Evolutionary conservation across 2,797 vertebrate species (phyloP), one percentile per base, ranked within the genome.

Genomic region (Otolemur crassicaudatus): DNA sequence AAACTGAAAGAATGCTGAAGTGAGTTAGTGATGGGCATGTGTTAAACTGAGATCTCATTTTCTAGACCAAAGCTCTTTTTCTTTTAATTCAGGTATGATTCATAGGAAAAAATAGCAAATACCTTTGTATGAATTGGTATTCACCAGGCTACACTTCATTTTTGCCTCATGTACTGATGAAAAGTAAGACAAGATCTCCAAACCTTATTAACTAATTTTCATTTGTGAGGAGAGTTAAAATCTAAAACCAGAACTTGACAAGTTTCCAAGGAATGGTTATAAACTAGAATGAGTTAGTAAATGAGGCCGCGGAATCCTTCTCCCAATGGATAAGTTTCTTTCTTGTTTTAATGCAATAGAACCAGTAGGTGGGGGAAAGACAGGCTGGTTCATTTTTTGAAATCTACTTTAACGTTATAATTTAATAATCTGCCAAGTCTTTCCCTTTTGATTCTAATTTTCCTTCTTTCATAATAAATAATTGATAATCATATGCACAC

Each of bases 241-340:
- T 91, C 93, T 94, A 83, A 91, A 93, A 61, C 60, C 53, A 88
- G 69, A 90, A 80, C 56, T 92, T 95, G 77, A 94, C 46, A 91
- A 79, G n/a, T 92, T 95, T 97, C 95, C 34, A 92, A 92, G 77
- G 40, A 70, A 25, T 65, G 23, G 3, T 58, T 88, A 60, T 70
- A 88, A 94, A 83, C 75, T 75, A 25, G 69, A 85, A 80, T 58
- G 93, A 89, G 58, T 82, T 92, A 95, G 40, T 87, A 31, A 91
- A 46, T 70, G 79, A 63, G 2, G 8, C 17, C 90, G 37, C 67
- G 94, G 37, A 93, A 75, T 80, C 5, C 22, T 80, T 76, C 84
- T 75, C 37, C 73, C 31, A 63, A 29, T 7, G 56, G 37, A 72
- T 69, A 61, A 4, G 8, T 58, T 8, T 49, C 25, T 79, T 27